Base-by-base conservation (phyloP, 1,140 invertebrate species). In the Solenopsis fugax region DNA sequence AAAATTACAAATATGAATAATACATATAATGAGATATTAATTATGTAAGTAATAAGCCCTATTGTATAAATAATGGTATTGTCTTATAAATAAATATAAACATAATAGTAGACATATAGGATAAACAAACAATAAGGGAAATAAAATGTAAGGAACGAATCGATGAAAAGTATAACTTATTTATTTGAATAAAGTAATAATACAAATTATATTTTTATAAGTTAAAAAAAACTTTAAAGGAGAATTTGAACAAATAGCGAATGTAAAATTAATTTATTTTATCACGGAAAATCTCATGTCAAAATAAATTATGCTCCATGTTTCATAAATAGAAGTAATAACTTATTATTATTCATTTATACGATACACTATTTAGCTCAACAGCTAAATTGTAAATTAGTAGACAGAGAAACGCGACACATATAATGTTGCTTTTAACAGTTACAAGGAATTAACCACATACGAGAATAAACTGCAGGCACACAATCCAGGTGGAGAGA, bases 331-430 rank as follows among this genome's bases (percentile, higher is more conserved):
- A 77, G 29, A 29, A 65, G 0, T 18, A 29, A 29, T n/a, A 69
- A 81, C 48, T 54, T 34, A 37, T 80, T 34, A 16, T 50, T 67
- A 78, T 34, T 54, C 1, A 56, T 69, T 56, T 24, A 34, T 48
- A 73, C 2, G n/a, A 24, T 24, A 60, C n/a, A 16, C 13, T 62
- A 24, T 73, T 60, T 10, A 29, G 50, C 12, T 73, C 54, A 34
- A 58, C 1, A 45, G 41, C 10, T 64, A 77, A 77, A 67, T 82
- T 84, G 1, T 37, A 60, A 84, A 82, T 72, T 45, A 62, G 13
- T 69, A 41, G 5, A 60, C 54, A 37, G 41, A 48, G 37, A 24
- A 10, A 24, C 50, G 50, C 12, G 37, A 5, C 24, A 21, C 9
- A 29, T 71, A 54, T 71, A 60, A 48, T 34, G 18, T 21, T 45